Evolutionary conservation across 92 coral and sea anemone genomes (phyloP), one percentile per base, ranked within the genome.

Genomic region (Bergia sp.): DNA sequence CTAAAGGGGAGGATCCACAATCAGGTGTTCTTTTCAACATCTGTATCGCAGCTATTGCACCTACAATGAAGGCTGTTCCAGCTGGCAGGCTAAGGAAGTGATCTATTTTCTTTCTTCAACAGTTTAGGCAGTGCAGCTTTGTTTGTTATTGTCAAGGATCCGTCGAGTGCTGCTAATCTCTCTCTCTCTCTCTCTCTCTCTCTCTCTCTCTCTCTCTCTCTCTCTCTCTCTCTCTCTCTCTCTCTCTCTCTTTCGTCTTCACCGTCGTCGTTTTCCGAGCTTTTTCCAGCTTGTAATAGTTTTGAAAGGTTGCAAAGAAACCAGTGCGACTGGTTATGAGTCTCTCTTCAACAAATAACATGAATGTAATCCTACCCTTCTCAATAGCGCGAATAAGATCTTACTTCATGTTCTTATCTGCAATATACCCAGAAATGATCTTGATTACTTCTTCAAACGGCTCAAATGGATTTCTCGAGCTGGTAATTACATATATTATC

Each of bases 401-500:
- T 45, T 81, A 18, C 87, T 90, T 88, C 36, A 88, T 36, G 53
- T 4, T 47, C 4, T 47, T 8, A 4, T 47, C 8, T 47, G 53
- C 8, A 47, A 47, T 4, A 47, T 47, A 47, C 53, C 53, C 96
- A 5, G 93, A 90, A 36, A 91, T 86, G 21, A 94, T 53, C 80
- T 89, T 66, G 7, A 88, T 82, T 1, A 94, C 90, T 16, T 94
- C 93, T 20, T 85, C 92, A 4, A 90, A 69, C 23, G 76, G 16
- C 55, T 87, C 90, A 76, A 94, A 94, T 42, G 94, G 96, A 65
- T 94, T 86, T 38, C 85, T 23, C 96, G 94, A 94, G 81, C 80
- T 69, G 0, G 83, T 58, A 44, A 91, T 89, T 7, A 86, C 91
- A 37, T 88, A 90, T 83, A 85, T 90, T n/a, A 88, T 86, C 76